A percentile compares a stretch with the other conserved stretches of the same genome.
Conservation (phyloP, 2,888 invertebrate genomes). For the Dexiosoma caninum region DNA sequence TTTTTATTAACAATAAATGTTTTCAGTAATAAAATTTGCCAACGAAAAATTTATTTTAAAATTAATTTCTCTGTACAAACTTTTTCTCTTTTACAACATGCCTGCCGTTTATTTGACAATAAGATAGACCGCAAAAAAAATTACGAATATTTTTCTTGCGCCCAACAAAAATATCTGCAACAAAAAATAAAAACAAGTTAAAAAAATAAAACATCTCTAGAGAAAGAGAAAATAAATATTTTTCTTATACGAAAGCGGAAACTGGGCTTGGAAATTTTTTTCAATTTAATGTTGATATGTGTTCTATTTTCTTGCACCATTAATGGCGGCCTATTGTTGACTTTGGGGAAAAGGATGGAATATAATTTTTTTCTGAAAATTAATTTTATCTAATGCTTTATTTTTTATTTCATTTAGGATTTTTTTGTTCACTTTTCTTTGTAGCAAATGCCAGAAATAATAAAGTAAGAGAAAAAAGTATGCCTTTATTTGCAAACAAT, state of each 20-base stretch:
- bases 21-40: background rate
- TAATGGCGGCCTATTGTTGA: background rate
- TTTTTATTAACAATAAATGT: too few relatives aligned
- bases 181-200: background rate
- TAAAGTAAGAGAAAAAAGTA: background rate
- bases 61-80: background rate
- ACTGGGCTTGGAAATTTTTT: slow-evolving; percentile 34
- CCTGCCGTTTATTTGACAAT: too few relatives aligned
- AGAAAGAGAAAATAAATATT: background rate
- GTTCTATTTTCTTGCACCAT: background rate
- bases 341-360: slow-evolving; percentile 41
- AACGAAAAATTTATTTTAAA: background rate
- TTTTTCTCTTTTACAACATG: background rate
- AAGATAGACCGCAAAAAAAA: too few relatives aligned
- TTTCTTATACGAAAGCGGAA: slow-evolving; percentile 20
- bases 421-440: slow-evolving; percentile 5
- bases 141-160: too few relatives aligned
- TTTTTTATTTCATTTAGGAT: background rate
- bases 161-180: too few relatives aligned
- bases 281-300: background rate
- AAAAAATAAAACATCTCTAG: slow-evolving; percentile 22
- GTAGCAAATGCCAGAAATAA: background rate
- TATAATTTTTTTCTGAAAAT: slow-evolving; percentile 46
- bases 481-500: too few relatives aligned
- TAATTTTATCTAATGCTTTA: slow-evolving; percentile 13